phyloP scores from a whole-genome alignment of 2,797 vertebrate genomes.

The Heterohyrax brucei region DNA sequence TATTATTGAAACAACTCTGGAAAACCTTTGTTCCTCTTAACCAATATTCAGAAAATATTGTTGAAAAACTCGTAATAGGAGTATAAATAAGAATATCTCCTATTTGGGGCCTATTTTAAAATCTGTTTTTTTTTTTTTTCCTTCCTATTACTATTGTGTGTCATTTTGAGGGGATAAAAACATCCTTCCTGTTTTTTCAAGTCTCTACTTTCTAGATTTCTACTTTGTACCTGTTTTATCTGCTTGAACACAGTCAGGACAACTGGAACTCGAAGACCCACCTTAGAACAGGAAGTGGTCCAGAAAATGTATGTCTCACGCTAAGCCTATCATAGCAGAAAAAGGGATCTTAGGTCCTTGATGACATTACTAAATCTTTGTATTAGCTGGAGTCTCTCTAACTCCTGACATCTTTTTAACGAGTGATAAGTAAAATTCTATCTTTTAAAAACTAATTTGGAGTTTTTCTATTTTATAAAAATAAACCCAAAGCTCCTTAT shows the following conservation, averaged over 20 bases:
- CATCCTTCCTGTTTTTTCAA: neutral
- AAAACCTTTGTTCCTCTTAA: neutral
- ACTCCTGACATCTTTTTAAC: neutral
- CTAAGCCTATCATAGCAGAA: neutral
- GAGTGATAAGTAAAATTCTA: neutral
- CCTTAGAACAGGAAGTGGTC: neutral
- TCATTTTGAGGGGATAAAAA: neutral
- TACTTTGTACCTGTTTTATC: neutral
- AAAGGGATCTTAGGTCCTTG: neutral
- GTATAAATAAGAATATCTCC: neutral
- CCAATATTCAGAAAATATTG: neutral
- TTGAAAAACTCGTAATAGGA: constrained; percentile 19
- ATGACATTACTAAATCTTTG: neutral
- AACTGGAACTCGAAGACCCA: neutral
- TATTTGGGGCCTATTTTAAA: neutral
- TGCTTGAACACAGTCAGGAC: neutral
- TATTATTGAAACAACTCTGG: too few relatives aligned
- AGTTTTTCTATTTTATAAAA: neutral
- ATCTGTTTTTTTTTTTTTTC: neutral
- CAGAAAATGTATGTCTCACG: neutral
- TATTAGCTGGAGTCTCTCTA: neutral
- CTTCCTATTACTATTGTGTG: neutral
- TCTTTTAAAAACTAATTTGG: neutral
- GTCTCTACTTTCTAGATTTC: neutral
- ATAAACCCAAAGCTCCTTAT: neutral